Evolutionary conservation across 2,797 vertebrate genomes (phyloP), one percentile per base, ranked within the genome.

Genomic region (Pyrocephalus nanus): DNA sequence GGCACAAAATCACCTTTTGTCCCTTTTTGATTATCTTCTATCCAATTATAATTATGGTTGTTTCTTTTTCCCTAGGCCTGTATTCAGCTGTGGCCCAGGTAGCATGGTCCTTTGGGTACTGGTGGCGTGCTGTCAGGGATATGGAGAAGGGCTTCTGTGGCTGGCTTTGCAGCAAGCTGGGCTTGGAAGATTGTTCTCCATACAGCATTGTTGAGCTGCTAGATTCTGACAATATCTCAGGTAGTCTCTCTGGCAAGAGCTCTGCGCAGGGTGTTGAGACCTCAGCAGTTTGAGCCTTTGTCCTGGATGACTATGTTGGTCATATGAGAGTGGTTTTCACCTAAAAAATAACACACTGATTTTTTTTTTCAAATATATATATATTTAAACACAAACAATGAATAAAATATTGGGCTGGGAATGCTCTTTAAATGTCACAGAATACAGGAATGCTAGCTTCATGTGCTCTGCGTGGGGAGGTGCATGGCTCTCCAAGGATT

Each of bases 61-160:
- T 99, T 97, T 99, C 99, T 5, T 93, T 99, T 92, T 99, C 98
- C 27, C 96, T 99, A 97, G 99, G 98, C 23, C 97, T 99, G 55
- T 99, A 99, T 88, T 98, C 99, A 0, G 98, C 99, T 2, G 97
- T 99, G 95, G 99, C 98, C 86, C 99, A 99, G 97, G 98, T 99
- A 93, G 99, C 99, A 5, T 99, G 99, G 99, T 99, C 98, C 40
- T 99, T 99, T 97, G 97, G 98, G 15, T 98, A 98, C 81, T 99
- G 99, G 99, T 99, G 99, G 99, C 98, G 93, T 54, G 98, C 97
- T 2, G 99, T 99, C 83, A 98, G 98, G 72, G 99, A 99, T 96
- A 98, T 99, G 98, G 99, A 99, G 98, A 99, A 99, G 94, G 99
- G 99, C 48, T 99, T 99, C 97, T 99, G 99, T 42, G 99, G 99